A percentile compares a stretch with the other conserved stretches of the same genome.
Evolutionary conservation across 2,888 invertebrate genomes (phyloP).

Genomic region (Ganaspis brasiliensis): DNA sequence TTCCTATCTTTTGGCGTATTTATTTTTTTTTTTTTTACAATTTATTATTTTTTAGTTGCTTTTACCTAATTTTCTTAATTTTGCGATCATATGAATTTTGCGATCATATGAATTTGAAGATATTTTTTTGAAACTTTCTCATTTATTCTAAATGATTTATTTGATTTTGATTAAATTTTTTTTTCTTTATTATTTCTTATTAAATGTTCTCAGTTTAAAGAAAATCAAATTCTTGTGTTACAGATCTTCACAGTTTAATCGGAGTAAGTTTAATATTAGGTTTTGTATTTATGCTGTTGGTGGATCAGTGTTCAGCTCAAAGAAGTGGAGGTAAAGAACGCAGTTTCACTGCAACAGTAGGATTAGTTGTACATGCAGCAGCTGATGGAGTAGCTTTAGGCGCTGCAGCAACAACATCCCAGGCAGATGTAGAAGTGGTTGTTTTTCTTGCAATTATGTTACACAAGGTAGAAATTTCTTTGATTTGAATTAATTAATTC

Average conservation of each 20-base stretch:
- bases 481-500: constrained; percentile 27
- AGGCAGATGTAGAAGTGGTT: constrained; percentile 97
- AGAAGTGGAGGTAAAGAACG: constrained; percentile 85
- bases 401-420: constrained; percentile 98
- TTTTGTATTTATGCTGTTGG: constrained; percentile 98
- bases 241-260: constrained; percentile 90
- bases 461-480: constrained; percentile 87
- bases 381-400: constrained; percentile 99
- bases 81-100: no score
- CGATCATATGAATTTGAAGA: no score
- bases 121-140: no score
- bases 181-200: no score
- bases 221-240: no score
- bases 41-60: no score
- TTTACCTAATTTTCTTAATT: no score
- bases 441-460: constrained; percentile 99
- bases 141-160: no score
- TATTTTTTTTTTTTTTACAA: no score
- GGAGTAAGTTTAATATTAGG: constrained; percentile 96
- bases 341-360: constrained; percentile 96
- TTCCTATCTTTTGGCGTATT: no score
- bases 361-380: constrained; percentile 99
- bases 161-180: no score
- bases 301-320: constrained; percentile 90
- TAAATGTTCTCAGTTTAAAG: no score